Percentiles rank a stretch among this genome's conserved stretches.
Evolutionary conservation across 2,113 vertebrate genomes (phyloP).

Genomic region (Siphamia tubifer): DNA sequence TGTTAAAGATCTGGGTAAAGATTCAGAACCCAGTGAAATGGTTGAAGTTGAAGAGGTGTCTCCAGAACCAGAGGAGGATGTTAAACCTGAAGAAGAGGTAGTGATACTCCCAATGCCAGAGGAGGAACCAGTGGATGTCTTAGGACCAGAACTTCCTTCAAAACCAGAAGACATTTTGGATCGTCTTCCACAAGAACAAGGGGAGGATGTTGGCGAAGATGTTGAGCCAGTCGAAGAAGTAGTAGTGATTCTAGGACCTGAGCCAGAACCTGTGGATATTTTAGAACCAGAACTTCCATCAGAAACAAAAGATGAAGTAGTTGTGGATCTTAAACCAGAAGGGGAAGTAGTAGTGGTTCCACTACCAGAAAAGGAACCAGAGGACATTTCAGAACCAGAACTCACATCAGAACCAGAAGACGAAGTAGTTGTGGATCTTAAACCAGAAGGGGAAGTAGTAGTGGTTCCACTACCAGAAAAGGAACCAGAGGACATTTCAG

Average conservation of each 20-base stretch:
- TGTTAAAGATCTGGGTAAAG: too few species aligned
- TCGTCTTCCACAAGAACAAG: not conserved
- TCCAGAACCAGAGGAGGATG: not conserved
- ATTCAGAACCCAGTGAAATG: too few species aligned
- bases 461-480: conserved; percentile 1
- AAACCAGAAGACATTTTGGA: not conserved
- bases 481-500: too few species aligned
- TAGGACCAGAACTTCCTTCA: not conserved
- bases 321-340: not conserved
- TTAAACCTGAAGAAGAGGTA: not conserved
- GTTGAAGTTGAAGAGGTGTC: too few species aligned
- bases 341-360: not conserved
- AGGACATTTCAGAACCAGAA: too few species aligned
- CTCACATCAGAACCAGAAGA: not conserved
- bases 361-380: conserved; percentile 7
- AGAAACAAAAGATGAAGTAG: not conserved
- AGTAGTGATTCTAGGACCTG: not conserved
- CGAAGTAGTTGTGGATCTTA: not conserved
- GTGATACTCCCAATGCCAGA: not conserved
- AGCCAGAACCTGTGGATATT: not conserved
- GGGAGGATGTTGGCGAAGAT: not conserved
- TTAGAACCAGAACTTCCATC: not conserved
- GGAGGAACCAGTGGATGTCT: not conserved
- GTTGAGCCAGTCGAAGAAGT: not conserved
- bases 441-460: not conserved